These are phyloP conservation scores for Moxostoma hubbsi DNA, from an alignment of 2,797 vertebrate genomes.

Conservation along the genomic window DNA sequence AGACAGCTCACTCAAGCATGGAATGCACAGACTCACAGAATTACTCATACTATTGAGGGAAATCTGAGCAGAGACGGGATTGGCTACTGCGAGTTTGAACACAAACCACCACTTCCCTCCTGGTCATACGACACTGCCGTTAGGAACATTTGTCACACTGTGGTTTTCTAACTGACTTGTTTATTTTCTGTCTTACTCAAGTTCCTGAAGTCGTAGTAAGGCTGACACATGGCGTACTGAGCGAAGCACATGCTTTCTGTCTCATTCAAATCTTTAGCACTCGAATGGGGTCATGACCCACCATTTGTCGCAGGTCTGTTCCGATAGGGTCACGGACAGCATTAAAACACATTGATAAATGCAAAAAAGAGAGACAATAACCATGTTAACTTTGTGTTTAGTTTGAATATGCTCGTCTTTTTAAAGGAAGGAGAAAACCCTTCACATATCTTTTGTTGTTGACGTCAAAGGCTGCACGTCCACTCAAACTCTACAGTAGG, in stretches of 20 bases:
- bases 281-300: conserved; percentile 21
- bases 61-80: conserved; percentile 26
- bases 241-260: conserved; percentile 66
- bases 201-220: conserved; percentile 61
- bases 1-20: neutral
- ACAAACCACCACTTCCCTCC: conserved; percentile 58
- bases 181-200: conserved; percentile 29
- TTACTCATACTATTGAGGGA: conserved; percentile 8
- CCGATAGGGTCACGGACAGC: neutral
- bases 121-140: conserved; percentile 57
- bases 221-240: conserved; percentile 59
- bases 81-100: conserved; percentile 30
- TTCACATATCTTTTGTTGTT: no score
- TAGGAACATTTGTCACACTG: conserved; percentile 71
- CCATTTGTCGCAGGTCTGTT: neutral
- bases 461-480: no score
- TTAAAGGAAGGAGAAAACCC: no score
- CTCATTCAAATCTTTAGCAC: conserved; percentile 48
- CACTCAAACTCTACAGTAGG: no score
- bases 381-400: no score
- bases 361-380: no score
- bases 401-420: no score
- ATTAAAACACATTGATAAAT: neutral
- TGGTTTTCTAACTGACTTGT: conserved; percentile 66
- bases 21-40: neutral